These are phyloP conservation scores for Romanomermis culicivorax DNA, from an alignment of 2,888 invertebrate genomes.

Conservation along the genomic window DNA sequence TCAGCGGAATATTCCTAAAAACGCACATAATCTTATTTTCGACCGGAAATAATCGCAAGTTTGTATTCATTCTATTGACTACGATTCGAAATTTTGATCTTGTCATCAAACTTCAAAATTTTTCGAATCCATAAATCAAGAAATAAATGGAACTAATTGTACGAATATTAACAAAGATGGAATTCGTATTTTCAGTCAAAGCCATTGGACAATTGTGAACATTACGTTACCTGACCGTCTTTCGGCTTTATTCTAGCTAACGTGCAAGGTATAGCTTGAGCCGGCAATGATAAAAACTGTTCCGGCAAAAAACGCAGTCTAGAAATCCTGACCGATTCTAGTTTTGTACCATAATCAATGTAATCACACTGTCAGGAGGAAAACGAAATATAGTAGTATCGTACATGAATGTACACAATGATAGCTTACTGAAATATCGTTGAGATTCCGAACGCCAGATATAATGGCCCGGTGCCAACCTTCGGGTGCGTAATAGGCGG, in stretches of 20 bases:
- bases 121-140: no score
- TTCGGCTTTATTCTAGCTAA: neutral
- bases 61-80: no score
- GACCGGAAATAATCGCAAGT: no score
- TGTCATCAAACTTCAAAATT: no score
- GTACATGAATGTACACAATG: neutral
- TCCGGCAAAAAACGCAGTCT: neutral
- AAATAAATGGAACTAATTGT: no score
- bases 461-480: neutral
- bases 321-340: neutral
- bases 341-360: neutral
- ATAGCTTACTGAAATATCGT: neutral
- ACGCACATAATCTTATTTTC: no score
- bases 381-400: neutral
- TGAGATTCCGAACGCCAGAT: neutral
- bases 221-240: neutral
- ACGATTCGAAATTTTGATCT: no score
- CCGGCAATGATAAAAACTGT: neutral
- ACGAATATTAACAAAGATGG: no score
- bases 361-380: neutral
- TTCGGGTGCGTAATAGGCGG: neutral
- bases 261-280: neutral
- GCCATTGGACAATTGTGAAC: no score
- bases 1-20: no score
- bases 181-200: no score